Percentiles rank a stretch among this genome's conserved stretches.
Evolutionary conservation across 2,888 invertebrate genomes (phyloP).

Genomic region (Steinernema carpocapsae): DNA sequence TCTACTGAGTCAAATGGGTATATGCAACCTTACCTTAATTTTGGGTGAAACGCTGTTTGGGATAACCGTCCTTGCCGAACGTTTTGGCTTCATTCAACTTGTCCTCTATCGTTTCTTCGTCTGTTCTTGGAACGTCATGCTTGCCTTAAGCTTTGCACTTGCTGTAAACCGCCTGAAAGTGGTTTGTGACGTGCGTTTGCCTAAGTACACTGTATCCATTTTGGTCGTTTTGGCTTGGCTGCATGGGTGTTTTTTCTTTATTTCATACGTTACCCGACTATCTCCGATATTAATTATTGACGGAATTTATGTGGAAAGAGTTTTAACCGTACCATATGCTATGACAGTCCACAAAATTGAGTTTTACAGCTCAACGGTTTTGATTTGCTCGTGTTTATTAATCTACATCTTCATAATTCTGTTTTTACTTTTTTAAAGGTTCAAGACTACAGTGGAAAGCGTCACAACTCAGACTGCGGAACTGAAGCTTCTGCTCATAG

Average conservation of each 20-base stretch:
- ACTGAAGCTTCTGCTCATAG: not conserved
- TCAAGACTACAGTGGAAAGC: not conserved
- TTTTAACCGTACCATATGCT: not conserved
- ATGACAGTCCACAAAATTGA: not conserved
- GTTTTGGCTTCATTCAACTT: not conserved
- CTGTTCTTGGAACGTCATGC: not conserved
- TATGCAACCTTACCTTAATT: not conserved
- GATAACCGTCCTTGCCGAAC: not conserved
- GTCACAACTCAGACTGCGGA: not conserved
- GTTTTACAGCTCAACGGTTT: not conserved
- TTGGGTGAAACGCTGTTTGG: not conserved
- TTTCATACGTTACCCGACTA: not conserved
- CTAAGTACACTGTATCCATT: not conserved
- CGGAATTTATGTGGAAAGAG: not conserved
- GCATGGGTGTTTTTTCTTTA: not conserved
- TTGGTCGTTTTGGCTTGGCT: not conserved
- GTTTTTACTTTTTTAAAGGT: not conserved
- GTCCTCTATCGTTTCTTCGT: not conserved
- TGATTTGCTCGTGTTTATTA: not conserved
- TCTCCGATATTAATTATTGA: constrained; percentile 1
- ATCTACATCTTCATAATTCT: not conserved
- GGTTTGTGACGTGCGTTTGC: not conserved
- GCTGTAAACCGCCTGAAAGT: not conserved
- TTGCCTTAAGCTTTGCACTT: not conserved
- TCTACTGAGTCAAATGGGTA: not conserved